Evolutionary conservation across 2,888 invertebrate species (phyloP), one percentile per base, ranked within the genome.

Genomic region (Diaprepes abbreviatus): DNA sequence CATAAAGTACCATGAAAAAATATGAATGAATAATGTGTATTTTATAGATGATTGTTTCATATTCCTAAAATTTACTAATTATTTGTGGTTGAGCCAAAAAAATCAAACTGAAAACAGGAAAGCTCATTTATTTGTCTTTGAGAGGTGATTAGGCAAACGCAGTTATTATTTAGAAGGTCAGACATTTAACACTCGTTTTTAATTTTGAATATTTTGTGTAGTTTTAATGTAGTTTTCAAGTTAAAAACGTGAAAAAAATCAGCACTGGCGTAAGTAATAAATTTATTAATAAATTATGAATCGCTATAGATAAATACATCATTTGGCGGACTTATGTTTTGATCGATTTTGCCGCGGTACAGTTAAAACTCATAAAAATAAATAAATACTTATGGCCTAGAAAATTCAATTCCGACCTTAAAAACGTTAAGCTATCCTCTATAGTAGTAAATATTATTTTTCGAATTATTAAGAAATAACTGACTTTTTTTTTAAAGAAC

Each of bases 141-240:
- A 17, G 12, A 19, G 16, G 40, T 40, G 40, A 40, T 40, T 40
- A 40, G 40, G 19, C 40, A 24, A 10, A 9, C 40, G 38, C 16
- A 19, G 19, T 40, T 40, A 19, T 40, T 17, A 40, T 19, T 40
- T 40, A 9, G 17, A 40, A 40, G 40, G 40, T 19, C 19, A 40
- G 10, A 19, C 19, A 10, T 40, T 2, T 40, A 19, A 40, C 40
- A 19, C 19, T 10, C 19, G 16, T 40, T 40, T 9, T 19, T 40
- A 40, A 40, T 40, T 40, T 40, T 40, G 19, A 19, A 40, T n/a
- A n/a, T n/a, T n/a, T n/a, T n/a, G n/a, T n/a, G n/a, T n/a, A 9
- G 7, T 17, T 40, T 40, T 40, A 9, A 19, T 19, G 17, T 10
- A 19, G 40, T 40, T 17, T 40, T 40, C 2, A 40, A 17, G 9